Evolutionary conservation across 2,888 invertebrate species (phyloP).

Genomic region (Lasioglossum lativentre): DNA sequence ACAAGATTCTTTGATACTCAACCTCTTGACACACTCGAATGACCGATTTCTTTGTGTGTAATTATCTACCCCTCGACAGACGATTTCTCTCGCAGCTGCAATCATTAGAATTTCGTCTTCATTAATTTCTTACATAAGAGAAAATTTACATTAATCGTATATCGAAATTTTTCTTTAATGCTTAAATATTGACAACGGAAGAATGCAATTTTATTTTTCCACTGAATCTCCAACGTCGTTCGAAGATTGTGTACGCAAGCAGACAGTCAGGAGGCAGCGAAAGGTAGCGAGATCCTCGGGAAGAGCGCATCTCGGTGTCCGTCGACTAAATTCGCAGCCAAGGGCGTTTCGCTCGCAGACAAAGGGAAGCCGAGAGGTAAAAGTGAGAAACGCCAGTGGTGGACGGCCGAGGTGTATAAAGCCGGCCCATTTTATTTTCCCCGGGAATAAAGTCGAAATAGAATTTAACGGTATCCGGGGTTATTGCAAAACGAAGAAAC

Average conservation of each 20-base stretch:
- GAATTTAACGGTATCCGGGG: conserved; percentile 50
- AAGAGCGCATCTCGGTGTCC: background rate
- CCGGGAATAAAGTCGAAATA: conserved; percentile 50
- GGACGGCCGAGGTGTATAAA: conserved; percentile 13
- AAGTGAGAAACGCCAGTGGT: background rate
- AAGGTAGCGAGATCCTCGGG: background rate
- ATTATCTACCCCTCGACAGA: background rate
- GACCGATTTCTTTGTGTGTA: background rate
- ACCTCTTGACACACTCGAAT: background rate
- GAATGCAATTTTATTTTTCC: background rate
- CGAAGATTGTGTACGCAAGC: background rate
- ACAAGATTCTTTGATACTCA: background rate
- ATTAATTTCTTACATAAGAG: too few relatives aligned
- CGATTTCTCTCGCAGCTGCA: background rate
- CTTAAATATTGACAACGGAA: too few relatives aligned
- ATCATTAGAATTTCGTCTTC: background rate
- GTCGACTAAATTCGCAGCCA: background rate
- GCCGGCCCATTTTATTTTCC: conserved; percentile 30
- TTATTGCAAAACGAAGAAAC: conserved; percentile 47
- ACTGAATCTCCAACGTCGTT: background rate
- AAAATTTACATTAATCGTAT: too few relatives aligned
- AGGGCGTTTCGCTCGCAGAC: background rate
- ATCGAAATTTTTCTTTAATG: too few relatives aligned
- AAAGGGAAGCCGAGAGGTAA: background rate
- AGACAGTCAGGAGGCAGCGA: background rate